Conservation (phyloP, 2,888 invertebrate genomes). For the Tetragnatha montana region DNA sequence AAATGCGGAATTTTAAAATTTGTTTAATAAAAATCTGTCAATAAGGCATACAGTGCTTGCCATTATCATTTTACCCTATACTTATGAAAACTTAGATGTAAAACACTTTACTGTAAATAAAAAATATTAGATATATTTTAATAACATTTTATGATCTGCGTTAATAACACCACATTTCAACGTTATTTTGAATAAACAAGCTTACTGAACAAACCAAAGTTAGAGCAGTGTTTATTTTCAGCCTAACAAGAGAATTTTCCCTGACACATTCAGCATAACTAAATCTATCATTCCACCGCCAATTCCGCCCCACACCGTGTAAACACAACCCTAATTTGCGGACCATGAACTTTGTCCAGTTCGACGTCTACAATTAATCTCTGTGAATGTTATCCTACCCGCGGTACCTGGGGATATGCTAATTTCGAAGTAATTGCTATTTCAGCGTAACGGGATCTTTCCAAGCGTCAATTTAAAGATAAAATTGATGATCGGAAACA, state of each 20-base stretch:
- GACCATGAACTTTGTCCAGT: conserved; percentile 50
- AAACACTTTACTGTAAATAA: too few species aligned
- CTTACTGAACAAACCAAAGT: too few species aligned
- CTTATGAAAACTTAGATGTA: too few species aligned
- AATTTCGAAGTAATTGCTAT: conserved; percentile 65
- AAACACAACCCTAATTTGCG: conserved; percentile 54
- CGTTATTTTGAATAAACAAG: too few species aligned
- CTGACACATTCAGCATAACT: neutral
- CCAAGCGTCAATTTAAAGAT: conserved; percentile 61
- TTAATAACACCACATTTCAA: too few species aligned
- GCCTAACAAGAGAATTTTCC: neutral
- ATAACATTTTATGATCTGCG: too few species aligned
- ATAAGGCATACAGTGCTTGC: too few species aligned
- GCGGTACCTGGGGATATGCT: conserved; percentile 59
- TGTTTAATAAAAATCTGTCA: too few species aligned
- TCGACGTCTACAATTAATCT: conserved; percentile 53
- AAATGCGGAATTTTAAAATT: too few species aligned
- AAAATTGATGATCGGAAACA: conserved; percentile 57
- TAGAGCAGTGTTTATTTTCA: too few species aligned
- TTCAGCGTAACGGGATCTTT: conserved; percentile 51
- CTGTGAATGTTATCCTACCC: conserved; percentile 1
- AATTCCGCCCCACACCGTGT: conserved; percentile 38
- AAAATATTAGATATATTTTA: too few species aligned
- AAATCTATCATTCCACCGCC: conserved; percentile 53
- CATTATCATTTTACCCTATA: too few species aligned